A percentile compares a stretch with the other conserved stretches of the same genome.
Conservation (phyloP, 2,888 invertebrate species). For the Antitype chi region DNA sequence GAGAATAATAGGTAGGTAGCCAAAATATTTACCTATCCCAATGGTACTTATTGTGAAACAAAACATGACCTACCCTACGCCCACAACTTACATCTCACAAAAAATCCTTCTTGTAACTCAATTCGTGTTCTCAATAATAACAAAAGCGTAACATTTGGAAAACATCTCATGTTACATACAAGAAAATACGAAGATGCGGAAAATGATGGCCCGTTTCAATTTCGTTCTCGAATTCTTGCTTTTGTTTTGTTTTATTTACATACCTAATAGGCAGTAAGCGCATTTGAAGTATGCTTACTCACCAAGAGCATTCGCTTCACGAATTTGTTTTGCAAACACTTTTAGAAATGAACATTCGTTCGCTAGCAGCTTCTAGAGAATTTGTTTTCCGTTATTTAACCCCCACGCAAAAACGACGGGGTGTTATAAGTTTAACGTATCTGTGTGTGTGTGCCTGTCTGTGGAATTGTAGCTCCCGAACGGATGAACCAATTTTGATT, state of each 20-base stretch:
- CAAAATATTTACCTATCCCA: neutral
- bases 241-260: constrained; percentile 29
- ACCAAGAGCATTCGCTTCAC: neutral
- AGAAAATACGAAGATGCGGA: constrained; percentile 17
- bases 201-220: constrained; percentile 29
- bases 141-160: constrained; percentile 38
- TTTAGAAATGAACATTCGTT: neutral
- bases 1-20: neutral
- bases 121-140: constrained; percentile 24
- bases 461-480: too few relatives aligned
- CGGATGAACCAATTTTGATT: too few relatives aligned
- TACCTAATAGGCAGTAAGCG: neutral
- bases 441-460: too few relatives aligned
- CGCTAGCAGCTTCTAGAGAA: neutral
- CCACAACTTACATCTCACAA: neutral
- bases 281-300: constrained; percentile 19
- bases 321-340: neutral
- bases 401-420: too few relatives aligned
- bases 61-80: neutral
- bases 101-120: neutral
- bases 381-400: neutral
- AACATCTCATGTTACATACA: constrained; percentile 35
- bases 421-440: too few relatives aligned
- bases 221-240: constrained; percentile 16
- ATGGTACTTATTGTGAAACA: too few relatives aligned